Base-by-base conservation (phyloP, 2,113 vertebrate genomes). In the Silurus glanis region DNA sequence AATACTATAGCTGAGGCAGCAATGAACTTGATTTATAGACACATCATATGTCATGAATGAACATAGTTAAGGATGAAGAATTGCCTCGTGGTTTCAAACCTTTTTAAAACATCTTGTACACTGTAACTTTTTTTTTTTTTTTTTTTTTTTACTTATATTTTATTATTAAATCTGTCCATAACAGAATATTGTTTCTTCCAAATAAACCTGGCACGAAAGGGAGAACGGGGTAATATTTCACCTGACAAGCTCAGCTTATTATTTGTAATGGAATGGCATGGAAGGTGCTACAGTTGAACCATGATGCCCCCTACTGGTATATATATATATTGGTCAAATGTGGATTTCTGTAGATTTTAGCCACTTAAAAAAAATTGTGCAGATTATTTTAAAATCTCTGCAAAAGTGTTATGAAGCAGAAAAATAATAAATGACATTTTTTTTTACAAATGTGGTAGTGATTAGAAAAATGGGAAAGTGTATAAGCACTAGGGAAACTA, bases 261-360 rank as follows among this genome's bases (percentile, higher is more conserved):
- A 82, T 81, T 55, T 51, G 25, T n/a, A 74, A 66, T 23, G 64
- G 79, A 37, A 72, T 62, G 74, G 23, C 64, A 59, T 28, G 58
- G 76, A 19, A 62, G 47, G 19, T 37, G 90, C 91, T 92, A 93
- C 92, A 90, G 92, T 94, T 96, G 92, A 95, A 91, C 96, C 95
- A 93, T 94, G 96, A 92, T 94, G 96, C 95, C 97, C 97, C 96
- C 97, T 96, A 93, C 95, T 96, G 96, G 95, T 61, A 6, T 74
- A 71, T 83, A 82, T 61, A 6, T 74, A 71, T 83, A 82, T 3
- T 0, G 79, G 92, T 85, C 94, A 49, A 62, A 75, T 10, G 51
- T 49, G 23, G 1, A 58, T 25, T 7, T 61, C 13, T 84, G 81
- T 79, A 62, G 61, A 64, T 59, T 61, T 51, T 61, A 69, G 13